Base-by-base conservation (phyloP, 1,140 invertebrate species). In the Saccostrea echinata region DNA sequence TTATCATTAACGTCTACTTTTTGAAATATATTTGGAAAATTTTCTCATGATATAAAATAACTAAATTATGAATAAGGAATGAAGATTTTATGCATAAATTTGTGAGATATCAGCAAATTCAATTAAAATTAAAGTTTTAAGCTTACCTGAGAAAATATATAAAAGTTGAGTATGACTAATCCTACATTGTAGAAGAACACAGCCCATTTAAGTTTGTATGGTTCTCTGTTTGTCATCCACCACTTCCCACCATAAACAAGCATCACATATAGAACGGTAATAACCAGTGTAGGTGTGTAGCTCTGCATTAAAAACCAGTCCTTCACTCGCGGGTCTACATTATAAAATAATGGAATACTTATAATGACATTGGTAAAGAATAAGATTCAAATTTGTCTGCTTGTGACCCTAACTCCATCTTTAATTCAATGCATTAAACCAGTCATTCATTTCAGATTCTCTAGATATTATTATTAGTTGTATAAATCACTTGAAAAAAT, bases 221-320 rank as follows among this genome's bases (percentile, higher is more conserved):
- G 96, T 95, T 97, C 96, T 83, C 97, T 95, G 89, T 97, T 97
- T 92, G 96, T 96, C 98, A 98, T 98, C 16, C 97, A 89, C 93
- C 96, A 97, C 30, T 98, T 97, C 13, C 97, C 98, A 16, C 92
- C 85, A 57, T 88, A 88, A 13, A 98, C 97, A 88, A 98, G 96
- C 84, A 97, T 95, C 52, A 98, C 95, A 94, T 99, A 99, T 24
- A 97, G 87, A 95, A 98, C 98, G 90, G 96, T 97, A 71, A 98
- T 90, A 27, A 95, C 95, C 43, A 98, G 93, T 3, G 98, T 99
- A 24, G 98, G 98, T 91, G 97, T 96, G n/a, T 98, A 98, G 88
- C 97, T 97, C 84, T 96, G 97, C 97, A 98, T 98, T 95, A 99
- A 96, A n/a, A 97, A 95, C 98, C 98, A 99, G 92, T 97, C 96